Percentiles rank a stretch among this genome's conserved stretches.
phyloP scores from a whole-genome alignment of 1,140 invertebrate species.

The Cataglyphis hispanica region DNA sequence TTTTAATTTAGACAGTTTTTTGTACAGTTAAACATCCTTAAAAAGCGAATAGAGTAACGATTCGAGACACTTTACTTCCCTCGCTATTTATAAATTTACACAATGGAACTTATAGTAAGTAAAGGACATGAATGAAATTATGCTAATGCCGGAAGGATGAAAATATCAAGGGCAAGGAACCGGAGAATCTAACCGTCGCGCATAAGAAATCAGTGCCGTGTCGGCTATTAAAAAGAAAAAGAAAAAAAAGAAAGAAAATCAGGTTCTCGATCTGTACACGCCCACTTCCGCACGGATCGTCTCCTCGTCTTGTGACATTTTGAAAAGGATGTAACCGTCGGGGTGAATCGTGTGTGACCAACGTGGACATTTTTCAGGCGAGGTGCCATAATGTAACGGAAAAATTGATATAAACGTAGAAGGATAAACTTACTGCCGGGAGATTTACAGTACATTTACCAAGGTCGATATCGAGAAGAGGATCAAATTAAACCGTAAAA shows the following conservation, averaged over 20 bases:
- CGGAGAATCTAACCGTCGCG: slow-evolving; percentile 31
- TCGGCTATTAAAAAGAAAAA: background rate
- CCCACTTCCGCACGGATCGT: slow-evolving; percentile 42
- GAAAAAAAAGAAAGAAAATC: slow-evolving; percentile 39
- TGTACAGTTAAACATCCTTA: background rate
- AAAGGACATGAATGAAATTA: slow-evolving; percentile 6
- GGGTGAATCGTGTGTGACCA: slow-evolving; percentile 26
- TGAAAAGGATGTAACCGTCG: slow-evolving; percentile 59
- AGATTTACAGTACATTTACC: background rate
- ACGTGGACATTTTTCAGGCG: slow-evolving; percentile 36
- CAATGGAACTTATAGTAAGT: background rate
- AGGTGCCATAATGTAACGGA: slow-evolving; percentile 27
- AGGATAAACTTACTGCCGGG: background rate
- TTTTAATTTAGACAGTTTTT: too few relatives aligned
- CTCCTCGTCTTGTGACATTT: slow-evolving; percentile 1
- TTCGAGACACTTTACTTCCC: background rate
- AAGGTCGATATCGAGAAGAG: background rate
- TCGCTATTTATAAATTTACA: background rate
- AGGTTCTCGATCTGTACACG: slow-evolving; percentile 50
- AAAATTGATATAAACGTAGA: slow-evolving; percentile 15
- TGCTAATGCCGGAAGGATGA: slow-evolving; percentile 20
- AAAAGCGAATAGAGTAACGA: background rate
- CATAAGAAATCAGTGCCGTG: slow-evolving; percentile 35
- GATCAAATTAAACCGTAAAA: background rate
- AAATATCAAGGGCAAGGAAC: slow-evolving; percentile 12